A percentile compares a stretch with the other conserved stretches of the same genome.
Conservation (phyloP, 2,113 vertebrate genomes). For the Dryoscopus gambensis region DNA sequence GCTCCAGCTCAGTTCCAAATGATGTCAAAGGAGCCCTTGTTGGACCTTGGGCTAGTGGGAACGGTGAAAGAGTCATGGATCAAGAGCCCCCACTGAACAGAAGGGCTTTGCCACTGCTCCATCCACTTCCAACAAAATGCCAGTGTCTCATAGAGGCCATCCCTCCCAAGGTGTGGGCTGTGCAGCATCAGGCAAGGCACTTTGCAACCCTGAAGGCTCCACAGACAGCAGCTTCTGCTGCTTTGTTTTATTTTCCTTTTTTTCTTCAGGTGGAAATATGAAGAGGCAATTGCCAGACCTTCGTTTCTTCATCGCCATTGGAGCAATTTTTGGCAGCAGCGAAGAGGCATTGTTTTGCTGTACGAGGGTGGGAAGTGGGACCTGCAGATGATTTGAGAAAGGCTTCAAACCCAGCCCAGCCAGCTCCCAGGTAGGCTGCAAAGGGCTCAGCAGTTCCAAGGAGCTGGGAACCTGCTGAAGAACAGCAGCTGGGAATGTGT, state of each 20-base stretch:
- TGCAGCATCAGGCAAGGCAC: neutral
- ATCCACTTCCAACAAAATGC: neutral
- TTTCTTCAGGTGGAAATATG: neutral
- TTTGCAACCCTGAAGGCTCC: neutral
- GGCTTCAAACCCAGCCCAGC: neutral
- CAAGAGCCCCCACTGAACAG: neutral
- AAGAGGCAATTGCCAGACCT: neutral
- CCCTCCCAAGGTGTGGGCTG: neutral
- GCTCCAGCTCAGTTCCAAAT: neutral
- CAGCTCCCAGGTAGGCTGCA: neutral
- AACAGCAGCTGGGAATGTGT: neutral
- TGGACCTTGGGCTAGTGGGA: neutral
- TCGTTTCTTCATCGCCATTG: fast-evolving
- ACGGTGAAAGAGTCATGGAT: neutral
- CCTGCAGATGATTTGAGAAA: neutral
- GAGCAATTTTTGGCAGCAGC: neutral
- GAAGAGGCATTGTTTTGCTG: fast-evolving
- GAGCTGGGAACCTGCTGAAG: neutral
- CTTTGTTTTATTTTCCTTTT: neutral
- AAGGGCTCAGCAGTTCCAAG: neutral
- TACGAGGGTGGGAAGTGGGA: neutral
- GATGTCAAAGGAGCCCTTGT: conserved; percentile 20
- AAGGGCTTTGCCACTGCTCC: neutral
- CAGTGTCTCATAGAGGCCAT: neutral
- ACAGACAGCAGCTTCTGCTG: neutral